Evolutionary conservation across 2,113 vertebrate species (phyloP).

Genomic region (Chaetorhynchus papuensis): DNA sequence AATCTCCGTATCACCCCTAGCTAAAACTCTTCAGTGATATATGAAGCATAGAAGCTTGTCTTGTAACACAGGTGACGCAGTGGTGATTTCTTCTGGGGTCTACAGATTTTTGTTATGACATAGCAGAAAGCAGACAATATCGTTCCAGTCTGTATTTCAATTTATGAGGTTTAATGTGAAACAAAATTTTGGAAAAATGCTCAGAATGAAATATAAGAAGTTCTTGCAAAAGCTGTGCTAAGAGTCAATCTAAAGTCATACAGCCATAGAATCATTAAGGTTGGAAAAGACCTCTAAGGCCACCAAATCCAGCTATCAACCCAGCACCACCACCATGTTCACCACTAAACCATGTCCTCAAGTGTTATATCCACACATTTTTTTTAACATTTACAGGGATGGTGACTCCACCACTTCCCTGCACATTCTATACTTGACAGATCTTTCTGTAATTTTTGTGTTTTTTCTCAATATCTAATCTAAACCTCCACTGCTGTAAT

Average conservation of each 20-base stretch:
- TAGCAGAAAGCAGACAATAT: background rate
- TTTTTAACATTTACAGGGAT: background rate
- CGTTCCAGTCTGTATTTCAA: background rate
- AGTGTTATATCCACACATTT: background rate
- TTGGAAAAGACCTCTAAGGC: background rate
- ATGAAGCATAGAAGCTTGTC: background rate
- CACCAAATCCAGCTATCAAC: background rate
- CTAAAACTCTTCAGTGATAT: rapidly evolving
- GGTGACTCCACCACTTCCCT: background rate
- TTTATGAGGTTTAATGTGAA: background rate
- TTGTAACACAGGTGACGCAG: rapidly evolving
- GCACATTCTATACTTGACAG: background rate
- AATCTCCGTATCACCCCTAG: background rate
- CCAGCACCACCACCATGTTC: background rate
- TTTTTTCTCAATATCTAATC: background rate
- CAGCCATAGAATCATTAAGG: background rate
- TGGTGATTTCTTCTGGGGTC: background rate
- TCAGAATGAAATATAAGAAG: background rate
- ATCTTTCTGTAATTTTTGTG: background rate
- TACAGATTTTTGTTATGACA: background rate
- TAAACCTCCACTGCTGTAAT: background rate
- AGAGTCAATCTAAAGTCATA: background rate
- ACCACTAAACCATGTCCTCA: background rate
- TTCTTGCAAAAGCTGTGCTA: background rate
- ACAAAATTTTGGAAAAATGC: background rate